Percentiles rank a stretch among this genome's conserved stretches.
These are phyloP conservation scores for Phataginus tricuspis DNA, from an alignment of 2,797 vertebrate genomes.

Conservation along the genomic window DNA sequence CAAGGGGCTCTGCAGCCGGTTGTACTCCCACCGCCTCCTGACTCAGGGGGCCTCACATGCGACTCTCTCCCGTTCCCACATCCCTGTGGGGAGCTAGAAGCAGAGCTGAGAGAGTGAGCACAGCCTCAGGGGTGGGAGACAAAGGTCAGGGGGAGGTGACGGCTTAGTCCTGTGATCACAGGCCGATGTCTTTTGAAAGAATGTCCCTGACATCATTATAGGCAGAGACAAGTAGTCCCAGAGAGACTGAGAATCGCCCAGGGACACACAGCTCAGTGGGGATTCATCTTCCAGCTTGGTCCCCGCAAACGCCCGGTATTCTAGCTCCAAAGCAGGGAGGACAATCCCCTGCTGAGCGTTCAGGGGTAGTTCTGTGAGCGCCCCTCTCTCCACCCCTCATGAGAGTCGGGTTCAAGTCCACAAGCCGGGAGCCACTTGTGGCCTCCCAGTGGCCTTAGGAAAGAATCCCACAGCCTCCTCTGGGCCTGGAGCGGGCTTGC, in stretches of 20 bases:
- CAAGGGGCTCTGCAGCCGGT: not conserved
- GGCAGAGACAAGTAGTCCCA: not conserved
- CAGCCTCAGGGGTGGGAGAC: slow-evolving; percentile 24
- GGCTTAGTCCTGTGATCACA: not conserved
- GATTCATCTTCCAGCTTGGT: not conserved
- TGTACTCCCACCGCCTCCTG: slow-evolving; percentile 43
- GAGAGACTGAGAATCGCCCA: not conserved
- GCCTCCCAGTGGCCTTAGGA: not conserved
- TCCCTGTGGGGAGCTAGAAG: slow-evolving; percentile 44
- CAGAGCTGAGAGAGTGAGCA: slow-evolving; percentile 64
- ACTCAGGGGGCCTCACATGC: slow-evolving; percentile 56
- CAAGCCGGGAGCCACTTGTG: not conserved
- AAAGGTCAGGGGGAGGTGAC: not conserved
- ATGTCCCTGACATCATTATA: not conserved
- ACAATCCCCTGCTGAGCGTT: not conserved
- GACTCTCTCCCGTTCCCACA: not conserved
- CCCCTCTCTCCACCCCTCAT: not conserved
- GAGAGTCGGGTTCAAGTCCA: not conserved
- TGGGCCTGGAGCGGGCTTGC: not conserved
- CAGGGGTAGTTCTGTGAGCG: not conserved
- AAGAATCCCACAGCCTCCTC: not conserved
- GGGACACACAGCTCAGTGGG: not conserved
- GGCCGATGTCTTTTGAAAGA: not conserved
- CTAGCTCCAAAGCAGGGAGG: not conserved
- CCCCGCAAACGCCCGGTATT: not conserved